phyloP scores from a whole-genome alignment of 2,113 vertebrate genomes.

The Cheirogaleus medius region DNA sequence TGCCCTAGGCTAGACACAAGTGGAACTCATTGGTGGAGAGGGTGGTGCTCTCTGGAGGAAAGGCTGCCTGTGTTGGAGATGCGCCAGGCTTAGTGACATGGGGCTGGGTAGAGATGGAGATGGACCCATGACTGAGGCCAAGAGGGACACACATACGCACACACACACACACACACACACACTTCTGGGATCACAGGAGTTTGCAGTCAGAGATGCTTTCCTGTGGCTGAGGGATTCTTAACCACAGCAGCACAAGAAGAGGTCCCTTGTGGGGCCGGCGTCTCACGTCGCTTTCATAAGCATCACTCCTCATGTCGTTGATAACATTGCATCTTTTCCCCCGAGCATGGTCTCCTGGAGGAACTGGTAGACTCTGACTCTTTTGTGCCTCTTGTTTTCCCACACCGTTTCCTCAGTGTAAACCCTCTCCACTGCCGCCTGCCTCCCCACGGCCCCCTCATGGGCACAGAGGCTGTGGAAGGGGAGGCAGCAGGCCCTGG shows the following conservation, averaged over 20 bases:
- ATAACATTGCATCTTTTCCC: background rate
- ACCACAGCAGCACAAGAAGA: background rate
- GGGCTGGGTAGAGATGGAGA: background rate
- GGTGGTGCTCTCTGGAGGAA: background rate
- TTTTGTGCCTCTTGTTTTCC: background rate
- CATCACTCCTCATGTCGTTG: background rate
- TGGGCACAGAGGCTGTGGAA: background rate
- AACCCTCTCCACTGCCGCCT: background rate
- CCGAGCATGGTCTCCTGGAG: background rate
- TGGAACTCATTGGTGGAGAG: background rate
- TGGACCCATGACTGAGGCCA: background rate
- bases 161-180: accelerated
- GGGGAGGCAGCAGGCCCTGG: background rate
- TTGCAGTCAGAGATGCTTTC: background rate
- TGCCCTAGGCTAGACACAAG: background rate
- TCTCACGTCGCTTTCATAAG: background rate
- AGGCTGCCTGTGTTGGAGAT: background rate
- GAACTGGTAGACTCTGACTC: background rate
- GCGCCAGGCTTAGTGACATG: background rate
- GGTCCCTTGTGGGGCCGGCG: background rate
- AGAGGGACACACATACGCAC: too few relatives aligned
- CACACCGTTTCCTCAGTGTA: background rate
- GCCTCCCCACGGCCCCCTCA: background rate
- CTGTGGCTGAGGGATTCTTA: background rate
- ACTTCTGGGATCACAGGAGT: background rate